Evolutionary conservation across 1,140 invertebrate genomes (phyloP).

Genomic region (Ericerus pela): DNA sequence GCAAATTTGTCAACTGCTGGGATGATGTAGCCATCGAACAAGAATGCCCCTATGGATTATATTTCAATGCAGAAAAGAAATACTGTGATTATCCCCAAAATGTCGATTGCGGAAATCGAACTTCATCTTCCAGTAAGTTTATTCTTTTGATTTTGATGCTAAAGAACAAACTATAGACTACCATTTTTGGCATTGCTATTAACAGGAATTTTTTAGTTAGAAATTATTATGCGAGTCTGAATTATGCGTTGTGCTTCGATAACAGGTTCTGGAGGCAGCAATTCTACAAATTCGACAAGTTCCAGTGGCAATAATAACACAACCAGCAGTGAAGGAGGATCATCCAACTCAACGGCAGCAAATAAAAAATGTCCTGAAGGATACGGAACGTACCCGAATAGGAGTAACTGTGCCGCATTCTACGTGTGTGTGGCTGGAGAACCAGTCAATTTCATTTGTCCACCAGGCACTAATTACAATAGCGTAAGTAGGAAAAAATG

Average conservation of each 20-base stretch:
- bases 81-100: conserved; percentile 47
- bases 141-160: no score
- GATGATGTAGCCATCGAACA: conserved; percentile 47
- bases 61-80: conserved; percentile 34
- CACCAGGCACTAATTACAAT: conserved; percentile 43
- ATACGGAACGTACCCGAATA: conserved; percentile 41
- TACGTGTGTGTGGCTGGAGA: conserved; percentile 41
- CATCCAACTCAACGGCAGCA: not conserved
- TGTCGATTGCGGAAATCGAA: conserved; percentile 41
- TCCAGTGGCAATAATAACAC: no score
- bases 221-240: no score
- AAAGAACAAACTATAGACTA: no score
- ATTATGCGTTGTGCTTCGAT: no score
- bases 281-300: no score
- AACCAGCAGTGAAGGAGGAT: no score
- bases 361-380: conserved; percentile 19
- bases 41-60: conserved; percentile 41
- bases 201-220: no score
- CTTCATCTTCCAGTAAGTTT: conserved; percentile 13
- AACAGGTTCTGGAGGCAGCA: no score
- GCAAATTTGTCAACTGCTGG: conserved; percentile 53
- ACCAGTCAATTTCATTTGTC: conserved; percentile 45
- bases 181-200: no score
- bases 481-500: conserved; percentile 35
- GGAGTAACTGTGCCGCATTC: conserved; percentile 46